Evolutionary conservation across 2,113 vertebrate genomes (phyloP).

Genomic region (Colius striatus): DNA sequence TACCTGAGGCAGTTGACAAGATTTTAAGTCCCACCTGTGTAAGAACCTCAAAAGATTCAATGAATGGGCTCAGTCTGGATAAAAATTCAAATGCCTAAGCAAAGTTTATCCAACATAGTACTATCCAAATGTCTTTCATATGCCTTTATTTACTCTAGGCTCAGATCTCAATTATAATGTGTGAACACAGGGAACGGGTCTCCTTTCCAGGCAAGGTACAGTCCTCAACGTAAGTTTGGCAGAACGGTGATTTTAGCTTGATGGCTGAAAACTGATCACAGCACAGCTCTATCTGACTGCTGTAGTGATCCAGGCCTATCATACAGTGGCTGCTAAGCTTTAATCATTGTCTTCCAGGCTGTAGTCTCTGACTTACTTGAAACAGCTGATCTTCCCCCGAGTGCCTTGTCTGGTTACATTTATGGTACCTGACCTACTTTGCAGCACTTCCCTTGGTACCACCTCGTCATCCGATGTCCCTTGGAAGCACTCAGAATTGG

Average conservation of each 20-base stretch:
- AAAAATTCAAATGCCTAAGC: neutral
- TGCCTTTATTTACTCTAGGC: constrained; percentile 22
- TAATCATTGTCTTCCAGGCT: constrained; percentile 40
- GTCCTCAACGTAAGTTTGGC: neutral
- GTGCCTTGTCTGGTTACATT: constrained; percentile 60
- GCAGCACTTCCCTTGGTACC: constrained; percentile 46
- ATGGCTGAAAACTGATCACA: constrained; percentile 4
- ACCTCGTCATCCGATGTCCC: constrained; percentile 42
- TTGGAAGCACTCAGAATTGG: constrained; percentile 45
- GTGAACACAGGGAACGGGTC: neutral
- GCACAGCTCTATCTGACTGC: neutral
- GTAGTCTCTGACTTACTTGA: constrained; percentile 45
- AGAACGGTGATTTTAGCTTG: neutral
- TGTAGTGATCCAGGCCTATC: neutral
- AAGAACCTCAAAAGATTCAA: neutral
- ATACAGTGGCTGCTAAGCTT: constrained; percentile 32
- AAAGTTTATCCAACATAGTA: neutral
- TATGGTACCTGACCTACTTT: constrained; percentile 70
- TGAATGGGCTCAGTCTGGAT: neutral
- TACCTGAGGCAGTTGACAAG: neutral
- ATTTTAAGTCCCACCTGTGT: neutral
- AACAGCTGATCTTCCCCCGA: constrained; percentile 49
- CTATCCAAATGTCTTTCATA: neutral
- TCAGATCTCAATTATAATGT: constrained; percentile 9
- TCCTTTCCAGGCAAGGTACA: neutral